Evolutionary conservation across 1,140 invertebrate species (phyloP).

Genomic region (Aplysia californica): DNA sequence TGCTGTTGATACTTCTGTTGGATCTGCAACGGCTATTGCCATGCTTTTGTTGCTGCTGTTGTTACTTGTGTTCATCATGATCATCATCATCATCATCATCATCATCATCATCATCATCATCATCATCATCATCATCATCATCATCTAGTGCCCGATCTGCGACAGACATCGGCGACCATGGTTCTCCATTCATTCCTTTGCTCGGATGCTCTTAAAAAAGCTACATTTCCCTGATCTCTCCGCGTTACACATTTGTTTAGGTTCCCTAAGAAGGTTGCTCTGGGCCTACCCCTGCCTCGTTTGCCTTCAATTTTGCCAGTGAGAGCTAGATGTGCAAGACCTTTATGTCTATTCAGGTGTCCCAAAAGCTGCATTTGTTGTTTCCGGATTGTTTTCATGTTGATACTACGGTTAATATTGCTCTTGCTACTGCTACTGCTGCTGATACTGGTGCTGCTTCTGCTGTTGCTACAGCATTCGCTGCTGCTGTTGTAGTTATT

Average conservation of each 20-base stretch:
- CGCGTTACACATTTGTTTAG: neutral
- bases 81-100: conserved; percentile 36
- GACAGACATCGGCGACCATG: neutral
- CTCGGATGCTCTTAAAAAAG: neutral
- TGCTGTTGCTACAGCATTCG: no score
- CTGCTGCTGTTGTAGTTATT: no score
- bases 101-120: conserved; percentile 36
- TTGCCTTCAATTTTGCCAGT: neutral
- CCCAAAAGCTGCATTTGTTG: no score
- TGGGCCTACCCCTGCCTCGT: neutral
- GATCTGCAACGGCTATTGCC: no score
- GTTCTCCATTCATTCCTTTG: neutral
- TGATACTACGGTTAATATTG: no score
- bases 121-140: conserved; percentile 33
- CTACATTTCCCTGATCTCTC: neutral
- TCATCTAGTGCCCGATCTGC: conserved; percentile 12
- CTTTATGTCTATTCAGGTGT: no score
- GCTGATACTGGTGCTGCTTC: no score
- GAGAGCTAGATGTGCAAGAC: neutral
- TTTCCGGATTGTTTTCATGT: no score
- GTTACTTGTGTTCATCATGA: conserved; percentile 24
- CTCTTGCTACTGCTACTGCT: no score
- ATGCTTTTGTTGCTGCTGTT: neutral
- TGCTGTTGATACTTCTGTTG: conserved; percentile 7
- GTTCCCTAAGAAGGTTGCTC: neutral